Evolutionary conservation across 2,888 invertebrate species (phyloP), one percentile per base, ranked within the genome.

Genomic region (Aphodius sticticus): DNA sequence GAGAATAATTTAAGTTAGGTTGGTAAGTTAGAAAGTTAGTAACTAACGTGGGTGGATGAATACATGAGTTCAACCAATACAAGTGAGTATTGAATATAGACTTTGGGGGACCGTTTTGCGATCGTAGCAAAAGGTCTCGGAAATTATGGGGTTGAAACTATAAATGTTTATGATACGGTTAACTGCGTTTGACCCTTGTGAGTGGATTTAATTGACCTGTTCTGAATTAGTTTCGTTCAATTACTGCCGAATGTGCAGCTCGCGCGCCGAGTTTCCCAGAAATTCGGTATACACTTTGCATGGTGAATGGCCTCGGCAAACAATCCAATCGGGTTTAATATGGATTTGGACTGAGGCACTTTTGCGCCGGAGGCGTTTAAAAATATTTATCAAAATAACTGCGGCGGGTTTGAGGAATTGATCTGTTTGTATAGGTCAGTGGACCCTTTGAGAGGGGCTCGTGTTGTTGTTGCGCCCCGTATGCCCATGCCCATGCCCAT

Each of bases 91-190:
- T 53, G 7, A 12, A 9, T 53, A 53, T 53, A 1, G 53, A 53
- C 9, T 53, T 9, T 53, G 53, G 53, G 53, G 7, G n/a, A n/a
- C 12, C 2, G 12, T 53, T 53, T 53, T 9, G 53, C 53, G 7
- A 53, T 53, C 53, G 53, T 53, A 53, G 53, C 53, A 53, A 9
- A 53, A 53, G 12, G 53, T 53, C 53, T 53, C 9, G 7, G 53
- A 53, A 53, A 12, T 53, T 53, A 53, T 53, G 53, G 53, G 53
- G 53, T 53, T 53, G 53, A 53, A 53, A 53, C 53, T 53, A 53
- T 53, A 53, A 53, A 53, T 53, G 53, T 53, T 53, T 53, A 53
- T 53, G 53, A 53, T 53, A 53, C 53, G 53, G 53, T 53, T 53
- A 53, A 53, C 53, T 53, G 53, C 53, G 9, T 53, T 53, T 53